These are phyloP conservation scores for Ivindomyrus marchei DNA, from an alignment of 2,113 vertebrate species.

Conservation along the genomic window DNA sequence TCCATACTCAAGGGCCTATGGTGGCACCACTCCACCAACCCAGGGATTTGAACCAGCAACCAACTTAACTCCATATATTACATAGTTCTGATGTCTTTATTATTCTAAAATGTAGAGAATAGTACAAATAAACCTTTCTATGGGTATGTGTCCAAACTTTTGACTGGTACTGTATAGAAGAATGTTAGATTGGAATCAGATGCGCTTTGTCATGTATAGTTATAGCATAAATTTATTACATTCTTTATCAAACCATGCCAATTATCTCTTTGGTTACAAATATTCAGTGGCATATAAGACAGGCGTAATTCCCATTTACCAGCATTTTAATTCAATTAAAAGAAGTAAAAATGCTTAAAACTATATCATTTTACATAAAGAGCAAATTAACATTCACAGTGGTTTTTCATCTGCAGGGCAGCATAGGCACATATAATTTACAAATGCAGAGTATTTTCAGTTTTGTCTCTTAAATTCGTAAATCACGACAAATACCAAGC, in stretches of 20 bases:
- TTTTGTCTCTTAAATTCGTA: neutral
- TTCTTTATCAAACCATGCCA: neutral
- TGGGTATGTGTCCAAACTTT: too few relatives aligned
- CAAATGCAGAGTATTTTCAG: neutral
- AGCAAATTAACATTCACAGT: too few relatives aligned
- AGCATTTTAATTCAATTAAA: neutral
- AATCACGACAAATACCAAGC: neutral
- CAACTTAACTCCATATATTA: too few relatives aligned
- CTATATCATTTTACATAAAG: neutral
- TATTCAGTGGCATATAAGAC: neutral
- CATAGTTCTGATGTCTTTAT: too few relatives aligned
- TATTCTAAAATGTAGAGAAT: too few relatives aligned
- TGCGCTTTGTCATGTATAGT: neutral
- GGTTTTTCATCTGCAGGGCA: too few relatives aligned
- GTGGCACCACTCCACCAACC: too few relatives aligned
- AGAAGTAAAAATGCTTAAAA: neutral
- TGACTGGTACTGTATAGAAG: neutral
- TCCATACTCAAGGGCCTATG: too few relatives aligned
- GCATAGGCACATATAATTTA: neutral
- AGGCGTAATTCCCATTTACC: neutral
- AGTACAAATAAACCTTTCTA: too few relatives aligned
- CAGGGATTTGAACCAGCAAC: too few relatives aligned
- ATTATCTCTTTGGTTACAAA: neutral
- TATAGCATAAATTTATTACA: neutral
- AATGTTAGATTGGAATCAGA: neutral